phyloP scores from a whole-genome alignment of 2,113 vertebrate genomes.

The Pyrgilauda ruficollis region DNA sequence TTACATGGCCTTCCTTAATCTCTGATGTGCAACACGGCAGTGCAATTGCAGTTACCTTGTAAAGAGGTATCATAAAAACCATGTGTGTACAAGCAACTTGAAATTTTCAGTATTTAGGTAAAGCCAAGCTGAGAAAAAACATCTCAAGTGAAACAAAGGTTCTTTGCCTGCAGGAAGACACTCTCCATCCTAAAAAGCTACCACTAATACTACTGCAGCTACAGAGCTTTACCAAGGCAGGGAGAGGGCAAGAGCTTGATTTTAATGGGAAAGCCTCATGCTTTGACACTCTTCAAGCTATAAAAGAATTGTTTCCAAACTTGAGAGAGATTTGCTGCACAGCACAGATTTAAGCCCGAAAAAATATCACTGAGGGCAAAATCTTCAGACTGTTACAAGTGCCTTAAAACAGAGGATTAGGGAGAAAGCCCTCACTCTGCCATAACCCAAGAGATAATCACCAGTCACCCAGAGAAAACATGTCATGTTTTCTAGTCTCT shows the following conservation, averaged over 20 bases:
- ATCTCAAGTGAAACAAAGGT: not conserved
- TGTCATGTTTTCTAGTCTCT: not conserved
- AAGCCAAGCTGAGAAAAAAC: not conserved
- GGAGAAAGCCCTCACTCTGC: not conserved
- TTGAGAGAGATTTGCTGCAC: constrained; percentile 30
- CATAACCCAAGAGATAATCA: not conserved
- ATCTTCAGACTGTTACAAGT: constrained; percentile 25
- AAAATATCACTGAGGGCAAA: constrained; percentile 13
- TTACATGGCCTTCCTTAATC: not conserved
- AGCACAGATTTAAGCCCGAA: constrained; percentile 22
- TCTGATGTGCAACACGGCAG: not conserved
- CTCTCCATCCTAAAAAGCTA: not conserved
- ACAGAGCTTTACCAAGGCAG: not conserved
- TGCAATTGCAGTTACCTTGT: not conserved
- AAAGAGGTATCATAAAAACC: not conserved
- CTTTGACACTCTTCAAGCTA: not conserved
- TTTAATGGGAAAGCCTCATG: constrained; percentile 28
- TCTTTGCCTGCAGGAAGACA: not conserved
- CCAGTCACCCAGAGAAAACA: not conserved
- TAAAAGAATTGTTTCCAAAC: constrained; percentile 21
- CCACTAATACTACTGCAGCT: not conserved
- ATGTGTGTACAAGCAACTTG: not conserved
- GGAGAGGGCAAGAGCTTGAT: not conserved
- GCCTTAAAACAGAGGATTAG: constrained; percentile 28
- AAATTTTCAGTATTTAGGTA: not conserved